Conservation (phyloP, 2,113 vertebrate species). For the Dascyllus trimaculatus region DNA sequence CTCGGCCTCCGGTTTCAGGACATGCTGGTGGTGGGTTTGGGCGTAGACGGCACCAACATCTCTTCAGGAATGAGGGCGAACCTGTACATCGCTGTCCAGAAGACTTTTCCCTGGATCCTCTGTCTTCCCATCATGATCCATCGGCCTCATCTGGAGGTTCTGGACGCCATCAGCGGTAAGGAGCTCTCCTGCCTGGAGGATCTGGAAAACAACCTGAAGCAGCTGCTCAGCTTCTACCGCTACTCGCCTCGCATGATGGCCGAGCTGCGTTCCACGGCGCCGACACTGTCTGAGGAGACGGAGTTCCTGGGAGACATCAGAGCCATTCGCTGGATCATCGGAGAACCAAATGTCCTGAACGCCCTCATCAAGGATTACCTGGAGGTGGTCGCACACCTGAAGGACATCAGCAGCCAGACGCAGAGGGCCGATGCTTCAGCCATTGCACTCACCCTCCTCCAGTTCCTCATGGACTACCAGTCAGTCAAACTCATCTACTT, state of each 20-base stretch:
- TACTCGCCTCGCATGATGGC: constrained; percentile 95
- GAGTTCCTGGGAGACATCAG: constrained; percentile 96
- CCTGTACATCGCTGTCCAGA: constrained; percentile 92
- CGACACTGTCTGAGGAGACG: constrained; percentile 93
- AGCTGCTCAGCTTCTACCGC: constrained; percentile 95
- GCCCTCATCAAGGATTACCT: constrained; percentile 97
- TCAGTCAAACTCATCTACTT: constrained; percentile 97
- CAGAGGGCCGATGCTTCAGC: constrained; percentile 93
- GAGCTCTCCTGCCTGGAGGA: constrained; percentile 96
- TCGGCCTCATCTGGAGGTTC: constrained; percentile 93
- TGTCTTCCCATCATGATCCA: constrained; percentile 96
- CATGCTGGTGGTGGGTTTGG: constrained; percentile 91
- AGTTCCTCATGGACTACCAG: constrained; percentile 98
- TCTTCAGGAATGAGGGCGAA: constrained; percentile 90
- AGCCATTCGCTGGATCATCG: constrained; percentile 94
- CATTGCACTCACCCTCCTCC: constrained; percentile 93
- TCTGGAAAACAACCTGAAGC: constrained; percentile 96
- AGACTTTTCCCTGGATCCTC: constrained; percentile 94
- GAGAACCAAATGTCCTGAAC: constrained; percentile 95
- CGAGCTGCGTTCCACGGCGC: constrained; percentile 90
- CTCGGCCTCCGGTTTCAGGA: constrained; percentile 92
- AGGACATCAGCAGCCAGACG: constrained; percentile 93
- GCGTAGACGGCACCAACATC: constrained; percentile 91
- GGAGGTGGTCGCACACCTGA: constrained; percentile 95
- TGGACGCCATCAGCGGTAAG: constrained; percentile 96